Evolutionary conservation across 1,140 invertebrate genomes (phyloP).

Genomic region (Eumaeus atala): DNA sequence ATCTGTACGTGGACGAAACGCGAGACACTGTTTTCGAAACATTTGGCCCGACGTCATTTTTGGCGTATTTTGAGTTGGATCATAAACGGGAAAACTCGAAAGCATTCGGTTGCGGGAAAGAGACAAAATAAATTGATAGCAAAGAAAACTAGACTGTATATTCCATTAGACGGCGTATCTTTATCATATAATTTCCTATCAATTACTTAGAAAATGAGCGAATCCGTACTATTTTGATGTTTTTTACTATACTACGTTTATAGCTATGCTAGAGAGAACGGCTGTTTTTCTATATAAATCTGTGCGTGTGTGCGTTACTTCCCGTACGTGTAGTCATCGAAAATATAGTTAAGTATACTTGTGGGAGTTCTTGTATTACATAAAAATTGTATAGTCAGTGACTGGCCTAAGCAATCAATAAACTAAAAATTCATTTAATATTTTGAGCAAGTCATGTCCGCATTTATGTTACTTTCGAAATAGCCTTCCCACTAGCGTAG

Average conservation of each 20-base stretch:
- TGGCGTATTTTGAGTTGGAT: constrained; percentile 73
- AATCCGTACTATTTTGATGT: constrained; percentile 71
- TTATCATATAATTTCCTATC: constrained; percentile 43
- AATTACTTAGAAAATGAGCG: constrained; percentile 39
- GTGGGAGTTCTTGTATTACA: constrained; percentile 60
- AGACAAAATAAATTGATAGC: constrained; percentile 33
- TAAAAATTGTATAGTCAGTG: constrained; percentile 60
- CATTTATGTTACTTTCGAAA: constrained; percentile 17
- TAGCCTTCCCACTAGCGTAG: constrained; percentile 9
- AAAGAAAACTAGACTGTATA: constrained; percentile 51
- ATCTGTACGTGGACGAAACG: constrained; percentile 46
- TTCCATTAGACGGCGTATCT: constrained; percentile 40
- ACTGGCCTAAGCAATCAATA: constrained; percentile 58
- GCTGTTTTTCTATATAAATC: constrained; percentile 66
- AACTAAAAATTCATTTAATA: constrained; percentile 66
- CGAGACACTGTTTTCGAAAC: constrained; percentile 71
- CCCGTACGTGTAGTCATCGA: constrained; percentile 61
- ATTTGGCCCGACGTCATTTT: constrained; percentile 69
- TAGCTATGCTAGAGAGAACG: constrained; percentile 55
- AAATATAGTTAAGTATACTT: constrained; percentile 35
- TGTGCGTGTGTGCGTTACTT: constrained; percentile 55
- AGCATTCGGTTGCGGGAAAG: constrained; percentile 60
- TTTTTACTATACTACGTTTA: constrained; percentile 61
- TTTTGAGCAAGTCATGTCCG: constrained; percentile 27
- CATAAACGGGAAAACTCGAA: constrained; percentile 71